Percentiles rank a stretch among this genome's conserved stretches.
phyloP scores from a whole-genome alignment of 2,888 invertebrate genomes.

The Alentia gelatinosa region DNA sequence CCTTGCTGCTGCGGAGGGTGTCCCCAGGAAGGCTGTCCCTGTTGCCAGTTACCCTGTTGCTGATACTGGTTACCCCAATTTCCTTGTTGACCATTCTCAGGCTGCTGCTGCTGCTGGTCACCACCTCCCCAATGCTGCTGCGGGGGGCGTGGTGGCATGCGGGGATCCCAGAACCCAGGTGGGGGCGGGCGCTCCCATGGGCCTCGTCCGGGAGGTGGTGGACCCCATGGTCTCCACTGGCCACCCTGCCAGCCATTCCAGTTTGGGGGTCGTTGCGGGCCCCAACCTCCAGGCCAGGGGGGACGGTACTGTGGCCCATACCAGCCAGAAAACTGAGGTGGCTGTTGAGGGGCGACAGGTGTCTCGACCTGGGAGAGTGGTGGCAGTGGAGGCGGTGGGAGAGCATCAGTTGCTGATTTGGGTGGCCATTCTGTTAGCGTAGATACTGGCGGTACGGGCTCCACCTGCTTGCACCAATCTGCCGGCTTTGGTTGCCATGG shows the following conservation, averaged over 20 bases:
- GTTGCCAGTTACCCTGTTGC: neutral
- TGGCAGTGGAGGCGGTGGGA: slow-evolving; percentile 32
- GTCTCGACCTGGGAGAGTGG: neutral
- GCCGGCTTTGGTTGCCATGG: neutral
- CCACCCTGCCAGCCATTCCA: slow-evolving; percentile 22
- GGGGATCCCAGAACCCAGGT: neutral
- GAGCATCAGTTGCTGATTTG: neutral
- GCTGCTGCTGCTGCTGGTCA: slow-evolving; percentile 3
- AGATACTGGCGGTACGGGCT: neutral
- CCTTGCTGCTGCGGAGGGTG: neutral
- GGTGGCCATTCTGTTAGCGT: slow-evolving; percentile 30
- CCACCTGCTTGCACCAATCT: slow-evolving; percentile 19
- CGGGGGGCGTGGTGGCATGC: neutral
- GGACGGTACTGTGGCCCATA: neutral
- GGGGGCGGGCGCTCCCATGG: neutral
- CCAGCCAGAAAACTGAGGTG: slow-evolving; percentile 20
- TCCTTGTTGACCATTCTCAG: neutral
- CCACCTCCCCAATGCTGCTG: slow-evolving; percentile 3
- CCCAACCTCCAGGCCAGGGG: slow-evolving; percentile 19
- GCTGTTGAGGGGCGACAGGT: slow-evolving; percentile 14
- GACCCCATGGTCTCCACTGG: slow-evolving; percentile 4
- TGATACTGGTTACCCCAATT: neutral
- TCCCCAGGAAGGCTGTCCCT: neutral
- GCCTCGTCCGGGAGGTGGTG: neutral
- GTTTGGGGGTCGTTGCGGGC: neutral